Evolutionary conservation across 2,797 vertebrate species (phyloP), one percentile per base, ranked within the genome.

Genomic region (Basileuterus tristriatus): DNA sequence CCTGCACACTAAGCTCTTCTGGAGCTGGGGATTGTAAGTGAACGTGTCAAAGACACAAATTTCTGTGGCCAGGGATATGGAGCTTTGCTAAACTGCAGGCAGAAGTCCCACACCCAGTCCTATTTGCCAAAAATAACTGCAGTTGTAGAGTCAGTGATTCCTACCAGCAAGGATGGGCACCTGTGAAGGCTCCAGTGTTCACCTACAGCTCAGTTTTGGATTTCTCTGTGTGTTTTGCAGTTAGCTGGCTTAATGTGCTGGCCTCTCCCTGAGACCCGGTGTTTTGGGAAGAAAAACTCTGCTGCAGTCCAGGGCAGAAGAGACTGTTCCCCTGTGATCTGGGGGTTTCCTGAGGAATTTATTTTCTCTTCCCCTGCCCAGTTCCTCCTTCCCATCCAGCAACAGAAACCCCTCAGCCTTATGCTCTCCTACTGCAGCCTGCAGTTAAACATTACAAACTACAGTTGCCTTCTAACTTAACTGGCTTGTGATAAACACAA

Each of bases 401-500:
- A 64, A 55, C 21, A 91, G 63, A 67, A 71, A 85, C 8, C 21
- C 29, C 50, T 37, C 39, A 72, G 62, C 43, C 30, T 49, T 12
- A 4, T 1, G 0, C 36, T 41, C 56, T 60, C 43, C 56, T 21
- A 11, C 5, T 43, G 21, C 7, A 9, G 41, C 26, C 18, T 12
- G 0, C 16, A 93, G 81, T 89, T 92, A 94, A 91, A 92, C 62
- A 93, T 41, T 65, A 70, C 0, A 0, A 23, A 34, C 49, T 55
- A 36, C 32, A 15, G 43, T 53, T 50, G 63, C 71, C 59, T 29
- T 29, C 60, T 52, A 75, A 43, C 44, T 77, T 58, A 69, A 78
- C 71, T 83, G 41, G 52, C 62, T 93, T 90, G 47, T 70, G 69
- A 86, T 55, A 92, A 93, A 86, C 52, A 84, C 23, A 85, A 62